These are phyloP conservation scores for Bubo blakistoni DNA, from an alignment of 2,113 vertebrate genomes.

Conservation along the genomic window DNA sequence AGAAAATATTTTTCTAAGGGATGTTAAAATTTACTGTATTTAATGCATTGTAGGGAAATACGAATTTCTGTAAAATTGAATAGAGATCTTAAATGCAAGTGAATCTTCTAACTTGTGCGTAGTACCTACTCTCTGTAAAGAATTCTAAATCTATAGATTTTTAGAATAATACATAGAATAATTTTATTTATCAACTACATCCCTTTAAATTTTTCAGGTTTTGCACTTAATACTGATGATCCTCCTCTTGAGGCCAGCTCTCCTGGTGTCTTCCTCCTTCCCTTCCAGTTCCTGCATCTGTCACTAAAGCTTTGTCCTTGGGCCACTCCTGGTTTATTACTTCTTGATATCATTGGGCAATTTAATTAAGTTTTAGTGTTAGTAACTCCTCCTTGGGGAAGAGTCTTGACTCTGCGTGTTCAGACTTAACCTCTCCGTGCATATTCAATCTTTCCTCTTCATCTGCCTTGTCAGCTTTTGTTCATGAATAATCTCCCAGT, in stretches of 20 bases:
- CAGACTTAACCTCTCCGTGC: not conserved
- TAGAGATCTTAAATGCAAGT: not conserved
- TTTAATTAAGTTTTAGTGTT: not conserved
- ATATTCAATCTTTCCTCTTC: not conserved
- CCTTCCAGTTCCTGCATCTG: not conserved
- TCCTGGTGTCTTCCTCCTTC: not conserved
- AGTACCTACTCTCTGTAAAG: not conserved
- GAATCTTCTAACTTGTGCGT: not conserved
- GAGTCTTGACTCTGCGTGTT: not conserved
- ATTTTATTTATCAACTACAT: not conserved
- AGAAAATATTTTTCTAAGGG: not conserved
- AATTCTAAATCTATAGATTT: not conserved
- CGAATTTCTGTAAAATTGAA: not conserved
- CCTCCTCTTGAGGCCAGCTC: not conserved
- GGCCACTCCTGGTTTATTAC: not conserved
- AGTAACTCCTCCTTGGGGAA: not conserved
- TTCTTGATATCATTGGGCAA: fast-evolving
- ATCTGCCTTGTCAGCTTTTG: not conserved
- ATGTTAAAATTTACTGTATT: not conserved
- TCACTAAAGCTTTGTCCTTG: not conserved
- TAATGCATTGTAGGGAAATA: not conserved
- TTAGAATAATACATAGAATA: not conserved
- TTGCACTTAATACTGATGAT: not conserved
- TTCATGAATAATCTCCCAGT: not conserved
- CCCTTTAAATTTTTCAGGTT: not conserved